Conservation (phyloP, 37 sponge, comb jelly and placozoan genomes). For the Ianthella basta region DNA sequence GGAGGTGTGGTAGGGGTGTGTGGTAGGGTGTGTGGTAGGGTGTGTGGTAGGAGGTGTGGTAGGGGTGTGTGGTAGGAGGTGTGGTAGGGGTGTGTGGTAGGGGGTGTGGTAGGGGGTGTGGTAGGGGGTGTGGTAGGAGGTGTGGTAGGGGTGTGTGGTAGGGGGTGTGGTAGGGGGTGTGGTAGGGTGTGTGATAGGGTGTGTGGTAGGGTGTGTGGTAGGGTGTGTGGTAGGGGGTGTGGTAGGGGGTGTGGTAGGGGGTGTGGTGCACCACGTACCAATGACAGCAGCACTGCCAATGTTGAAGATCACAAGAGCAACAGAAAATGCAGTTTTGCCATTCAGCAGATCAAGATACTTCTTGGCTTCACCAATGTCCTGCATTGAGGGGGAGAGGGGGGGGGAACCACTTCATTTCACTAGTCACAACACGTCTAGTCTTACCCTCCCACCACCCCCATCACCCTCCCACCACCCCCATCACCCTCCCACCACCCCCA, state of each 20-base stretch:
- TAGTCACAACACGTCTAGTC: background rate
- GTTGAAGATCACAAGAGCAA: conserved; percentile 71
- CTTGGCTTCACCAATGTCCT: conserved; percentile 63
- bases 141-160: too few species aligned
- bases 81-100: background rate
- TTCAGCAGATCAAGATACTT: conserved; percentile 60
- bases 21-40: too few species aligned
- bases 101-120: background rate
- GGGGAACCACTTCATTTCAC: background rate
- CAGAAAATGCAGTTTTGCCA: conserved; percentile 65
- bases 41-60: too few species aligned
- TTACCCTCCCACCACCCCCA: background rate
- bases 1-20: too few species aligned
- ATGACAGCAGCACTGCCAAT: conserved; percentile 49
- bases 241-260: background rate
- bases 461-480: background rate
- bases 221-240: background rate
- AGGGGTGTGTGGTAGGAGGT: too few species aligned
- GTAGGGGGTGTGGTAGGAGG: too few species aligned
- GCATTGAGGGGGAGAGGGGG: background rate
- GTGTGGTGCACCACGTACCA: conserved; percentile 15
- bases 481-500: background rate
- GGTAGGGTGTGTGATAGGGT: background rate
- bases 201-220: background rate
- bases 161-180: too few species aligned